Base-by-base conservation (phyloP, 2,113 vertebrate genomes). In the Aix galericulata region DNA sequence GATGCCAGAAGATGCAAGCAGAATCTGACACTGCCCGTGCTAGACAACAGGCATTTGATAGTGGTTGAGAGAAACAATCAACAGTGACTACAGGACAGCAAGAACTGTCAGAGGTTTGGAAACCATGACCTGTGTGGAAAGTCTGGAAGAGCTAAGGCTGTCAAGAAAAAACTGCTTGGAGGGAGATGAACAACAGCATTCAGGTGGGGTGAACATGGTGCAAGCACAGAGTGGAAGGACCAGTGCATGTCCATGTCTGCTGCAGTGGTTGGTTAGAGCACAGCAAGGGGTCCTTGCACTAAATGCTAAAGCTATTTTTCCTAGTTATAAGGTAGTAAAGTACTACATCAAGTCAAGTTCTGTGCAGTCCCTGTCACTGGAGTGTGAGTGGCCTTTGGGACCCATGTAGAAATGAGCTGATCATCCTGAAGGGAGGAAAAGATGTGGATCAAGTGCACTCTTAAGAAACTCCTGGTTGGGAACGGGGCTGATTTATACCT, bases 211-310 rank as follows among this genome's bases (percentile, higher is more conserved):
- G 68, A 67, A 13, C 5, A 1, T 5, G 13, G 20, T 73, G 12
- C 0, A 6, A 74, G 32, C 10, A 32, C 0, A 0, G 36, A 80
- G 23, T 11, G 11, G n/a, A 67, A 69, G 27, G 31, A 72, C 25
- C 14, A 71, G 46, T 6, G 14, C 2, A 1, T 7, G 9, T 36
- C 34, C 1, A 0, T 48, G 17, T 56, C 32, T 73, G 34, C 58
- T 76, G 48, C 58, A 85, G 32, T 53, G 40, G 14, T 18, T 78
- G 25, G 22, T 18, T 85, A 32, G 44, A 93, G 38, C 13, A 46
- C 12, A 77, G 75, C 29, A 63, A 80, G 17, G 27, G 3, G 1
- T 27, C 77, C 34, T 90, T 36, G 6, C 31, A 9, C 8, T 25
- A 58, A 29, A 46, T 4, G n/a, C 52, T 71, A 81, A 92, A 77